Conservation (phyloP, 2,888 invertebrate genomes). For the Agrotis clavis region DNA sequence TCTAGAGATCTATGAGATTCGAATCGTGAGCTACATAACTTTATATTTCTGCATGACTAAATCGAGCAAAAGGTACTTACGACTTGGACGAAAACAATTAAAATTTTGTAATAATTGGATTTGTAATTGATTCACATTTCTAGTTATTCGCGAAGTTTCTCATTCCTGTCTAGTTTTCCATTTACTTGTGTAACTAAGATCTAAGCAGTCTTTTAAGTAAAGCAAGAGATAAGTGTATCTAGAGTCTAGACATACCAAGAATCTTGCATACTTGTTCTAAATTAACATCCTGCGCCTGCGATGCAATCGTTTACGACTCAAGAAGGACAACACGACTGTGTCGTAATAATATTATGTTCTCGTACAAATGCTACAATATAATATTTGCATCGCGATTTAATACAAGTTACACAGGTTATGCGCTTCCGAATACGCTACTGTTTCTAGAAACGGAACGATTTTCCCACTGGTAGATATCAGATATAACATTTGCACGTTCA, state of each 20-base stretch:
- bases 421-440: conserved; percentile 52
- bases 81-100: conserved; percentile 2
- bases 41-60: conserved; percentile 31
- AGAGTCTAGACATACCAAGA: conserved; percentile 59
- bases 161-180: conserved; percentile 17
- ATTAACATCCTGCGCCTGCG: conserved; percentile 56
- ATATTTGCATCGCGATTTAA: conserved; percentile 25
- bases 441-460: conserved; percentile 33
- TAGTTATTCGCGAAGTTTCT: neutral
- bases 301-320: conserved; percentile 53
- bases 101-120: neutral
- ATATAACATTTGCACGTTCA: conserved; percentile 34
- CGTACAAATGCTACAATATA: conserved; percentile 35
- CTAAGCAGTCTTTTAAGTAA: conserved; percentile 30
- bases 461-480: conserved; percentile 45
- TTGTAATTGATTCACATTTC: conserved; percentile 7
- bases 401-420: conserved; percentile 31
- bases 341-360: conserved; percentile 54
- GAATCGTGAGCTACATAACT: conserved; percentile 28
- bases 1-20: conserved; percentile 35
- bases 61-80: conserved; percentile 1
- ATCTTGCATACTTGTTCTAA: conserved; percentile 52
- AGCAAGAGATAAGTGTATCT: conserved; percentile 41
- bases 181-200: conserved; percentile 25
- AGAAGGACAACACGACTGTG: conserved; percentile 50